phyloP scores from a whole-genome alignment of 2,888 invertebrate species.

The Polydrusus tereticollis region DNA sequence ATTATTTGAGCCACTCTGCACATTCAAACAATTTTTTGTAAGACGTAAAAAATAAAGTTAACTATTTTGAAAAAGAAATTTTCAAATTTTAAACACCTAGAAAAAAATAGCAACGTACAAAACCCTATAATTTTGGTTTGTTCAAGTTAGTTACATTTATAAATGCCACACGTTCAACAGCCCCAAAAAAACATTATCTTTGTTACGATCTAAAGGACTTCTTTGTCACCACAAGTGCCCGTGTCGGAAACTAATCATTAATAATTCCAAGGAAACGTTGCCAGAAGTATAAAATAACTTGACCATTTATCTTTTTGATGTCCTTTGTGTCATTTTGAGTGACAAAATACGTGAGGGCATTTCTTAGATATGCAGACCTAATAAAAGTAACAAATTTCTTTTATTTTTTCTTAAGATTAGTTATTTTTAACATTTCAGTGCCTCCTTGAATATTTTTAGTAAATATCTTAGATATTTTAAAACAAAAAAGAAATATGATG shows the following conservation, averaged over 20 bases:
- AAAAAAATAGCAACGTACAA: too few species aligned
- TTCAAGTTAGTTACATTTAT: too few species aligned
- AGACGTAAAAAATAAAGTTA: too few species aligned
- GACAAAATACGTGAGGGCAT: neutral
- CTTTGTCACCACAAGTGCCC: conserved; percentile 8
- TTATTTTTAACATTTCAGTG: neutral
- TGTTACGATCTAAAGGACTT: conserved; percentile 4
- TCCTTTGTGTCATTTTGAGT: neutral
- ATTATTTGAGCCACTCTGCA: too few species aligned
- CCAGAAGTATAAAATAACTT: neutral
- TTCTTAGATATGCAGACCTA: neutral
- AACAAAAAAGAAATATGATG: too few species aligned
- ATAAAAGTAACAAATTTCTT: neutral
- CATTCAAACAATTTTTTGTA: too few species aligned
- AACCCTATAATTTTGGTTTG: too few species aligned
- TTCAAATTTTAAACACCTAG: too few species aligned
- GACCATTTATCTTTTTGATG: neutral
- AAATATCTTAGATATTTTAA: too few species aligned
- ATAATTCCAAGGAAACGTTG: neutral
- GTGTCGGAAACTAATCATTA: neutral
- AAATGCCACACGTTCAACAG: neutral
- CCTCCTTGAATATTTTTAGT: neutral
- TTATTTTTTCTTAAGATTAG: neutral
- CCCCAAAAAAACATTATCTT: neutral
- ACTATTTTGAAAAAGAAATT: too few species aligned